phyloP scores from a whole-genome alignment of 2,797 vertebrate genomes.

The Melanotaenia parkinsoni region DNA sequence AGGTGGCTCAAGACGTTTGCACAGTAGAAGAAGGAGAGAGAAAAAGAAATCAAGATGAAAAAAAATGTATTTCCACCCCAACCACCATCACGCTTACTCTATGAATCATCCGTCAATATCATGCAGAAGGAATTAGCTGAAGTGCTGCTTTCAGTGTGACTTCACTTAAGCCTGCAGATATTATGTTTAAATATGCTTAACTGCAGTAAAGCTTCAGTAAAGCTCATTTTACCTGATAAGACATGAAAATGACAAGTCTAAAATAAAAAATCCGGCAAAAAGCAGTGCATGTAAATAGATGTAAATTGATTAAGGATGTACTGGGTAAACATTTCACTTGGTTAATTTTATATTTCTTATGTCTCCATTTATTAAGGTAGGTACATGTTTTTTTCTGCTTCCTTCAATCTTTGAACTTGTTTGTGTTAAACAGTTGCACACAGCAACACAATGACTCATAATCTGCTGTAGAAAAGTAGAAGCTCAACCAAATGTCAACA shows the following conservation, averaged over 20 bases:
- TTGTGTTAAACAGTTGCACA: constrained; percentile 57
- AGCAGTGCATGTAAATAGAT: constrained; percentile 49
- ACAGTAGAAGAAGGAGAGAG: not conserved
- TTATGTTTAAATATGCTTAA: constrained; percentile 61
- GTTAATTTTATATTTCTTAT: constrained; percentile 25
- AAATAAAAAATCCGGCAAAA: constrained; percentile 16
- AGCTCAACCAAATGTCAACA: constrained; percentile 64
- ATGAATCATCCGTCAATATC: constrained; percentile 57
- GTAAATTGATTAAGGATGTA: constrained; percentile 43
- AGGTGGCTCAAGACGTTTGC: not conserved
- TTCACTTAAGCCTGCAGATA: constrained; percentile 52
- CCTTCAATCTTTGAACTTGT: constrained; percentile 40
- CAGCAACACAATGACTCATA: constrained; percentile 49
- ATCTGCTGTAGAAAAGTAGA: constrained; percentile 59
- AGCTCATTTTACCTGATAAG: constrained; percentile 56
- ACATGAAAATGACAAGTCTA: constrained; percentile 23
- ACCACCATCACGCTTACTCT: constrained; percentile 13
- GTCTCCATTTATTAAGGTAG: constrained; percentile 24
- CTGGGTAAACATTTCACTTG: constrained; percentile 10
- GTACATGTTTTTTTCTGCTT: constrained; percentile 14
- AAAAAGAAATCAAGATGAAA: constrained; percentile 6
- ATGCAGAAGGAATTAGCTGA: constrained; percentile 48
- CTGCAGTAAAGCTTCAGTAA: constrained; percentile 59
- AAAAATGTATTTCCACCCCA: constrained; percentile 20
- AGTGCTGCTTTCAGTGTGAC: constrained; percentile 50